A percentile compares a stretch with the other conserved stretches of the same genome.
Conservation (phyloP, 2,113 vertebrate species). For the Psilopsiagon aurifrons region DNA sequence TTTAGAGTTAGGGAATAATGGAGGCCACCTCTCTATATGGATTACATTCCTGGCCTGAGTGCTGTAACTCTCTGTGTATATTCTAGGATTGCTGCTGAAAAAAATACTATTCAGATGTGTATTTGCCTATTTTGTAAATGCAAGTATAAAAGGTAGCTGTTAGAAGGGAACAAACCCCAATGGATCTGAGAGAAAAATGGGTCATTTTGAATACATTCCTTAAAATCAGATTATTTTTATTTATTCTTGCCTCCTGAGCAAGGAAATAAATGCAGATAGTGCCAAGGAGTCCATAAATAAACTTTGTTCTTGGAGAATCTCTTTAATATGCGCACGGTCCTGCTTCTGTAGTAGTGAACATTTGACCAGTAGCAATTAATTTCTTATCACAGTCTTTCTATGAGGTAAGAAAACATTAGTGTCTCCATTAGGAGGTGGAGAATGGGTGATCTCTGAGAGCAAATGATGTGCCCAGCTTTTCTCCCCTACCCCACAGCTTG, state of each 20-base stretch:
- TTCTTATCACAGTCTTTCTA: constrained; percentile 57
- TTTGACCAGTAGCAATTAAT: constrained; percentile 66
- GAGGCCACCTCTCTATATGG: neutral
- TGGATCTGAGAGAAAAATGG: neutral
- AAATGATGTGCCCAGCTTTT: neutral
- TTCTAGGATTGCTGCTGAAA: neutral
- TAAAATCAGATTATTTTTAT: neutral
- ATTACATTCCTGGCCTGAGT: neutral
- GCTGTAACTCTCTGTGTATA: neutral
- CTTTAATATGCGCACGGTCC: constrained; percentile 8
- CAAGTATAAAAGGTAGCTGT: neutral
- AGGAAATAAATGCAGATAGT: neutral
- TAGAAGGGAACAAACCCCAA: neutral
- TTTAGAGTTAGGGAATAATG: neutral
- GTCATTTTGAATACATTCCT: neutral
- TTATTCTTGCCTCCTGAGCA: neutral
- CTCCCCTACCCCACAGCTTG: neutral
- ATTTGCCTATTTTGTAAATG: neutral
- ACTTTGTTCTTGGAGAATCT: constrained; percentile 18
- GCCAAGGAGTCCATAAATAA: constrained; percentile 36
- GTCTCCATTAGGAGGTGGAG: constrained; percentile 53
- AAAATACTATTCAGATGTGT: neutral
- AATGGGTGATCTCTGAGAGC: neutral
- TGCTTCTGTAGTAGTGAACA: constrained; percentile 31
- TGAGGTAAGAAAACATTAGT: constrained; percentile 59